Evolutionary conservation across 2,113 vertebrate genomes (phyloP).

Genomic region (Apodemus speciosus): DNA sequence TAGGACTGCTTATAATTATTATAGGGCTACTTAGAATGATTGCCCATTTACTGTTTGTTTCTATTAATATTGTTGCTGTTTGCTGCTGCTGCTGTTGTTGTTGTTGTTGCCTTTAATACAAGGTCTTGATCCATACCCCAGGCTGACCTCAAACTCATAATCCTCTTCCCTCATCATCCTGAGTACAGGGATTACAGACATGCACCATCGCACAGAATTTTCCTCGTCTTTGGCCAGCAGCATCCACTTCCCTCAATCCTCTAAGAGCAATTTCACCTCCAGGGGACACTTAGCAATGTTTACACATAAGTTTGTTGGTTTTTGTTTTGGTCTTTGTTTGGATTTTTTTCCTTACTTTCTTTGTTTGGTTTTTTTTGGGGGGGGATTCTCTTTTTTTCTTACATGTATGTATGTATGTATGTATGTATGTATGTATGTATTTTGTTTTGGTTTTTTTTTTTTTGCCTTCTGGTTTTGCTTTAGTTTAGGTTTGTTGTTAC

Average conservation of each 20-base stretch:
- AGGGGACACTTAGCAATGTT: not conserved
- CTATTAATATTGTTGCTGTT: not conserved
- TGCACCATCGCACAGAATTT: not conserved
- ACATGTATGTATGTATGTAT: not conserved
- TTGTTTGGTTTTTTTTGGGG: too few relatives aligned
- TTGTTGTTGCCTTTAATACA: not conserved
- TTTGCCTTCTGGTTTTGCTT: not conserved
- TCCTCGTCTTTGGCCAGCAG: not conserved
- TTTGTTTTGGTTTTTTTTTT: not conserved
- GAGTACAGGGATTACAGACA: not conserved
- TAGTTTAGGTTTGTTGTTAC: not conserved
- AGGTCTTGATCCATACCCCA: too few relatives aligned
- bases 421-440: not conserved
- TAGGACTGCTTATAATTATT: not conserved
- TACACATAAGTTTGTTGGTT: not conserved
- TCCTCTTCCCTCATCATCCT: not conserved
- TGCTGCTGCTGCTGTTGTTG: not conserved
- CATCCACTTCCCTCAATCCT: not conserved
- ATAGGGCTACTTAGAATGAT: not conserved
- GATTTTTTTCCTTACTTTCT: not conserved
- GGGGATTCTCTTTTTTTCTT: too few relatives aligned
- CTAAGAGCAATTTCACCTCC: not conserved
- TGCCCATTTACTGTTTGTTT: not conserved
- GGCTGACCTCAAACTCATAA: not conserved
- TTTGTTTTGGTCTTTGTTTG: not conserved